Conservation (phyloP, 2,113 vertebrate genomes). For the Nycticebus coucang region DNA sequence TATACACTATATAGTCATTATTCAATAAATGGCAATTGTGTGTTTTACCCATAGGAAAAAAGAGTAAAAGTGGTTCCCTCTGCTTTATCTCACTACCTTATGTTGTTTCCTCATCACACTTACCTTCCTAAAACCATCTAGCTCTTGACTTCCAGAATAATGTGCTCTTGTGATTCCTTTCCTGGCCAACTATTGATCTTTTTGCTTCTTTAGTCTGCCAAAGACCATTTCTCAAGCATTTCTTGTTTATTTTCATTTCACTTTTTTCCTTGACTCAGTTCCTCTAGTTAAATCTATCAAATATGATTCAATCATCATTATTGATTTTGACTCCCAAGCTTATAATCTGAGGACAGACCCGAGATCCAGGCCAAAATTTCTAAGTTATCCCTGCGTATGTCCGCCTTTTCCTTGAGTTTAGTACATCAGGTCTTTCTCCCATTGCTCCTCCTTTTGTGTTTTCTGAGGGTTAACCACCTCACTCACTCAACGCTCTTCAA, state of each 20-base stretch:
- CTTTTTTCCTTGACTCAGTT: not conserved
- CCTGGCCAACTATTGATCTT: not conserved
- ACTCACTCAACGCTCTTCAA: not conserved
- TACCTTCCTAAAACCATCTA: not conserved
- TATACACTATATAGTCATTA: not conserved
- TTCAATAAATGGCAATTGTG: not conserved
- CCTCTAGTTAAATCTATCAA: not conserved
- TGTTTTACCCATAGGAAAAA: not conserved
- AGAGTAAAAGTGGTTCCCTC: not conserved
- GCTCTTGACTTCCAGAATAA: not conserved
- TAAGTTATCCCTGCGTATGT: not conserved
- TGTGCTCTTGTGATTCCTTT: not conserved
- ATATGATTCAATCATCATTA: not conserved
- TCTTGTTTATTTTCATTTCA: not conserved
- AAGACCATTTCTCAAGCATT: accelerated
- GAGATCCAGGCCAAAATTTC: not conserved
- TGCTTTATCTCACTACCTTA: not conserved
- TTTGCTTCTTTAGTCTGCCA: not conserved
- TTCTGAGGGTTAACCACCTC: not conserved
- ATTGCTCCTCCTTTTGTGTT: not conserved
- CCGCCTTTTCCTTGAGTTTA: not conserved
- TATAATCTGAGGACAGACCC: not conserved
- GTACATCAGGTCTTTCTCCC: not conserved
- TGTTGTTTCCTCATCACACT: not conserved
- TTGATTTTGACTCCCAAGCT: not conserved